These are phyloP conservation scores for Chunga burmeisteri DNA, from an alignment of 2,113 vertebrate species.

Conservation along the genomic window DNA sequence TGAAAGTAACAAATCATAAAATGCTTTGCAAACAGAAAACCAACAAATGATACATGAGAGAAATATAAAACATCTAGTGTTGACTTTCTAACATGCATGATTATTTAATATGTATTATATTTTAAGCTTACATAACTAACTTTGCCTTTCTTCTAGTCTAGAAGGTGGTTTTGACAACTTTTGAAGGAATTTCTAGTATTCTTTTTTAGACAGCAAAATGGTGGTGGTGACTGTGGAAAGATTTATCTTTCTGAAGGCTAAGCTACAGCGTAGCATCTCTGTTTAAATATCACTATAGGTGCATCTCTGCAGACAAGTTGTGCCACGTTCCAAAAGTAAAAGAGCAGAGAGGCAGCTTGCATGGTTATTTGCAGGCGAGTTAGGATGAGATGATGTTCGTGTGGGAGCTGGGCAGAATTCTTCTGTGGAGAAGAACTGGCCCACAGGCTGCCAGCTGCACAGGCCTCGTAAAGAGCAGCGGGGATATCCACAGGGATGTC, in stretches of 20 bases:
- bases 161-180: neutral
- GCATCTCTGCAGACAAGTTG: neutral
- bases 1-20: slow-evolving; percentile 29
- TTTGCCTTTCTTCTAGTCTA: neutral
- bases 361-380: neutral
- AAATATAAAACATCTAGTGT: neutral
- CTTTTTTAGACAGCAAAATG: neutral
- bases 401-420: neutral
- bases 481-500: neutral
- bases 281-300: neutral
- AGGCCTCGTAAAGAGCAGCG: neutral
- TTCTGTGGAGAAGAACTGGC: neutral
- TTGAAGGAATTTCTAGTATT: neutral
- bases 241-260: neutral
- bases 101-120: neutral
- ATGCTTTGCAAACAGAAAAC: neutral
- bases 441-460: neutral
- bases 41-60: neutral
- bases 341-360: neutral
- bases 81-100: neutral
- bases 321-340: neutral
- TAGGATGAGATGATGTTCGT: neutral
- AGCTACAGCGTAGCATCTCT: neutral
- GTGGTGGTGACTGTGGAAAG: neutral
- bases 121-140: neutral